Base-by-base conservation (phyloP, 2,797 vertebrate genomes). In the Erethizon dorsatum region DNA sequence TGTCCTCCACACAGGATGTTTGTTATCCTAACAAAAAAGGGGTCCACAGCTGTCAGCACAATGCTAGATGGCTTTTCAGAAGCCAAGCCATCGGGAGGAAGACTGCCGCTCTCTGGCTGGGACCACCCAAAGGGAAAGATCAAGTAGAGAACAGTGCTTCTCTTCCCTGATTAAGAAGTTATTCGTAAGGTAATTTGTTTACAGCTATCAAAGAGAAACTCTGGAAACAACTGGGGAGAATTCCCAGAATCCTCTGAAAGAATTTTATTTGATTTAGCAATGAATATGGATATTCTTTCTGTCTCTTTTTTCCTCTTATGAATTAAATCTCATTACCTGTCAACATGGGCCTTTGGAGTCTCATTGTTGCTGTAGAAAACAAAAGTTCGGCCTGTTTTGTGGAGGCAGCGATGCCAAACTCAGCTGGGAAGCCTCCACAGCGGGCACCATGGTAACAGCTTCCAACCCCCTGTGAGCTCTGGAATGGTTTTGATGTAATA, bases 51-150 rank as follows among this genome's bases (percentile, higher is more conserved):
- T 99, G 99, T 99, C 98, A 99, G 98, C 97, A 97, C 90, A 98
- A 98, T 98, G 98, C 97, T 98, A 92, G 93, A 97, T 82, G 97
- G 98, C 98, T 98, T 98, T 98, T 98, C 98, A 98, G 98, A 98
- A 98, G 97, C 98, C 98, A 98, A 97, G 93, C 97, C 97, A 98
- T 98, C 97, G 97, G 97, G 96, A 97, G 90, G 96, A 98, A 98
- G 97, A 97, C 98, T 90, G 98, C 96, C 59, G 97, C 97, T 99
- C 88, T 98, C 98, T 97, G 98, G 95, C 98, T 98, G 98, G 97
- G 99, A 99, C 98, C 99, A 99, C 99, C 99, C 99, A 99, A 98
- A 98, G 99, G 98, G 98, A 98, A 92, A 98, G 98, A 99, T 98
- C 98, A 98, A 99, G 98, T 98, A 95, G 93, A 98, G 97, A 98